Base-by-base conservation (phyloP, 2,797 vertebrate species). In the Falco concolor region DNA sequence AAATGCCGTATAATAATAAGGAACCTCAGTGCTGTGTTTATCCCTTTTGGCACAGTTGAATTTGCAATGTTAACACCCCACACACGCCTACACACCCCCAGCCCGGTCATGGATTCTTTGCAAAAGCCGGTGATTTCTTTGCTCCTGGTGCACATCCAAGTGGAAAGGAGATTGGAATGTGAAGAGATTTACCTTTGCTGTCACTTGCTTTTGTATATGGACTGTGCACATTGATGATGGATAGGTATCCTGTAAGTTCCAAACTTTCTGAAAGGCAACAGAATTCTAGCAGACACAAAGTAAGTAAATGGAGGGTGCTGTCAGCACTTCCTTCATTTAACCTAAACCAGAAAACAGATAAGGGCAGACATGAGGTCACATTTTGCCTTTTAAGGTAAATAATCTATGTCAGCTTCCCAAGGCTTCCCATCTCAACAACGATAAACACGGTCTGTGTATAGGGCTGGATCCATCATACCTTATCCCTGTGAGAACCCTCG, bases 361-460 rank as follows among this genome's bases (percentile, higher is more conserved):
- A 83, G 36, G 45, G 42, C 50, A 93, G 72, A 74, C 82, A 30
- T 38, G 24, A 87, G 78, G 80, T 84, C 40, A 74, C n/a, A 49
- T 95, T 84, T 96, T 95, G 42, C 64, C 70, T 95, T 95, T 94
- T 79, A 90, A 92, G 54, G 73, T 88, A 70, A 93, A 92, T 72
- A 87, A 79, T 70, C 56, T 2, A 0, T 74, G 21, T 82, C 40
- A 82, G n/a, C 49, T 85, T 92, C 50, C 59, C 52, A 77, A 59
- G 61, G 45, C 24, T 76, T 89, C 54, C 45, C 44, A 23, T 44
- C 34, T 89, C 60, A 76, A 8, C 13, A 73, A 32, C 8, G 16
- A 69, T 57, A 60, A 83, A 52, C 2, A 4, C 17, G 49, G 42
- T 61, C 50, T 73, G 17, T 68, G 13, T 73, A 24, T 32, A 87